Evolutionary conservation across 1,140 invertebrate species (phyloP), one percentile per base, ranked within the genome.

Genomic region (Caenorhabditis tropicalis): DNA sequence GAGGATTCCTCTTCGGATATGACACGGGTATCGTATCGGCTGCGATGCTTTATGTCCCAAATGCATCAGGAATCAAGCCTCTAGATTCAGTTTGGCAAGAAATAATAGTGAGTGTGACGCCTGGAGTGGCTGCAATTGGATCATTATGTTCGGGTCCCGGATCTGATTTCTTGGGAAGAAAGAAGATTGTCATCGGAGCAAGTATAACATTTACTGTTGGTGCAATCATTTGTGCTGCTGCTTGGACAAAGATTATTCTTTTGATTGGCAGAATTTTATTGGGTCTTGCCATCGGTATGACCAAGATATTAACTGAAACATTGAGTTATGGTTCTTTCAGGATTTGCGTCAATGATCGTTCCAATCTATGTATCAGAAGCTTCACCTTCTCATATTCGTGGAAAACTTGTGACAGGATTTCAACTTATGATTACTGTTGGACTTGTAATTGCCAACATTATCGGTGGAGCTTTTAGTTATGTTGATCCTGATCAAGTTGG

Each of bases 1-100:
- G 94, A 31, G 94, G 94, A 10, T 94, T 94, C 87, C 91, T 94
- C 4, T 94, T 94, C 88, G 94, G 94, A 65, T 94, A 94, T 90
- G 94, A 94, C 86, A 94, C 94, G 0, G 94, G 94, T 4, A 93
- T 94, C 33, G 93, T 94, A 16, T 94, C 93, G 0, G 93, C 93
- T 6, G 94, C 94, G 10, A 93, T 94, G 93, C 91, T 94, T 29
- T 91, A 94, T 88, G 92, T 86, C 84, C 82, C 74, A 19, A 70
- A 87, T 53, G 87, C 86, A 53, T 2, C 12, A 5, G 86, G 81
- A 58, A 89, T 89, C 85, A 65, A 58, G 24, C 85, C 87, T 2
- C 46, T 89, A 48, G 70, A 56, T 36, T 81, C 84, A 12, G 33
- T 53, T 9, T 87, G 86, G 86, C 79, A 87, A 29, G 86, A 87